These are phyloP conservation scores for Dendrocincla fuliginosa DNA, from an alignment of 2,797 vertebrate genomes.

Conservation along the genomic window DNA sequence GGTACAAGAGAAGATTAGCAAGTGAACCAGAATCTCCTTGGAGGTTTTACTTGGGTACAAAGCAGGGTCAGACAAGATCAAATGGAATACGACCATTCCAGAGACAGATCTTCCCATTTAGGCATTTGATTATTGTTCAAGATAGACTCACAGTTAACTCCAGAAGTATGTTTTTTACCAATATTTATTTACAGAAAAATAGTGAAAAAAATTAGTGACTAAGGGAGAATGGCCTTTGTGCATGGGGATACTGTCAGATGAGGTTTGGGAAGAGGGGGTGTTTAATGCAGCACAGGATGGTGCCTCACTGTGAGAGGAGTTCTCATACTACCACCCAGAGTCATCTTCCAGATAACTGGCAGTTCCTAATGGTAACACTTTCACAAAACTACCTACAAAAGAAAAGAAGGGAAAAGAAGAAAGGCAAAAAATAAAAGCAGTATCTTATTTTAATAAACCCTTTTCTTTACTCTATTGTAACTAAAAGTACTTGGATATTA, in stretches of 20 bases:
- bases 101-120: neutral
- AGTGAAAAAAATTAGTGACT: neutral
- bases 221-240: neutral
- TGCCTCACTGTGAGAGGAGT: neutral
- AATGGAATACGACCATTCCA: neutral
- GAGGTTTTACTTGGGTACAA: neutral
- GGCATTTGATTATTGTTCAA: neutral
- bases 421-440: neutral
- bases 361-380: neutral
- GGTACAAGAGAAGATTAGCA: neutral
- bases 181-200: neutral
- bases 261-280: neutral
- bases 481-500: neutral
- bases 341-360: neutral
- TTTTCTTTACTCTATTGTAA: neutral
- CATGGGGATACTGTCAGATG: neutral
- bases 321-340: neutral
- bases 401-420: neutral
- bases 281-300: rapidly evolving
- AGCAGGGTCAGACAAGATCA: neutral
- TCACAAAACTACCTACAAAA: neutral
- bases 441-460: neutral
- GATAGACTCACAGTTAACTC: neutral
- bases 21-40: neutral
- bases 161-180: neutral